Conservation (phyloP, 2,797 vertebrate genomes). For the Ibycter americanus region DNA sequence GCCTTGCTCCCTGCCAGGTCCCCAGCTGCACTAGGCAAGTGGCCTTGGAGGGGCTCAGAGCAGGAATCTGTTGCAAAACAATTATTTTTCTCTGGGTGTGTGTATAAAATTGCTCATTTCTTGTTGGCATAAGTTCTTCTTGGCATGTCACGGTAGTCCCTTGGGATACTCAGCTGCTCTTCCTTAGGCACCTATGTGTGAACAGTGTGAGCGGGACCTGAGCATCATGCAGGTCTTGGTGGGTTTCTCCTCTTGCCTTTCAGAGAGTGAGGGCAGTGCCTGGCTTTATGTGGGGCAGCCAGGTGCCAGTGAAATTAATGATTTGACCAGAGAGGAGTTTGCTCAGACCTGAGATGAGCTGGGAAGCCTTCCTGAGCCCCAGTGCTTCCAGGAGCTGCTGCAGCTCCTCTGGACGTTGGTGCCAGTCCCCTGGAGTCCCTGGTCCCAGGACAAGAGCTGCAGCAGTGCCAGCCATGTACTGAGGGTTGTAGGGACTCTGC, state of each 20-base stretch:
- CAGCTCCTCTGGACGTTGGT: neutral
- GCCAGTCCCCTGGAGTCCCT: neutral
- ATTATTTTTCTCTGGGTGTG: neutral
- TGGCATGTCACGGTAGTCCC: rapidly evolving
- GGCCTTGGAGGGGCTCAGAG: neutral
- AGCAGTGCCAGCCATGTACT: neutral
- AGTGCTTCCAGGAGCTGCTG: neutral
- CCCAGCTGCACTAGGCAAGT: too few relatives aligned
- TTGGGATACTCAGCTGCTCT: neutral
- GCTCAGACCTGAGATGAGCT: neutral
- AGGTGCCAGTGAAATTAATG: neutral
- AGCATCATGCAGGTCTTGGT: neutral
- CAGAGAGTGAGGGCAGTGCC: neutral
- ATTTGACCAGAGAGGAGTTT: neutral
- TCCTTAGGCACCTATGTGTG: neutral
- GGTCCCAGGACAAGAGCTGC: neutral
- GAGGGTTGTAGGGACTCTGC: neutral
- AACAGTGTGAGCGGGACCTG: neutral
- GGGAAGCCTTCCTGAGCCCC: neutral
- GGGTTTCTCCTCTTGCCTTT: neutral
- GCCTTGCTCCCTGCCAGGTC: neutral
- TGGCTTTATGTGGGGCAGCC: neutral
- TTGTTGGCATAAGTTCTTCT: neutral
- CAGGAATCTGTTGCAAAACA: neutral
- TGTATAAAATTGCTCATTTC: neutral